Percentiles rank a stretch among this genome's conserved stretches.
These are phyloP conservation scores for Fragum whitleyi DNA, from an alignment of 2,888 invertebrate genomes.

Conservation along the genomic window DNA sequence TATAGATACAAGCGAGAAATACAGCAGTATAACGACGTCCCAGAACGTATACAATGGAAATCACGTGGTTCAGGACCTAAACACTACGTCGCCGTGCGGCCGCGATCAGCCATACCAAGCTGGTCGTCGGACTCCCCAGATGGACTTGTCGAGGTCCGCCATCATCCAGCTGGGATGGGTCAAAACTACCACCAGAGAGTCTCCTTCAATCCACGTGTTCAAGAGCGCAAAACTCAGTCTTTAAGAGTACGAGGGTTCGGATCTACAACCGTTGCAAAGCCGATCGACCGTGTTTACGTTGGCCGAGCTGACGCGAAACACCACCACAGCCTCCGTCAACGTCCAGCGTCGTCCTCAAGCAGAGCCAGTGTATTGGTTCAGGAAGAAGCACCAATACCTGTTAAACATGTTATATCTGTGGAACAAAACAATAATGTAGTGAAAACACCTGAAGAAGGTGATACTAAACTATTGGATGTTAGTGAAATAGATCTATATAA, in stretches of 20 bases:
- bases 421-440: constrained; percentile 62
- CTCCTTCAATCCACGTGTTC: constrained; percentile 49
- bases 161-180: constrained; percentile 40
- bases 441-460: constrained; percentile 32
- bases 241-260: constrained; percentile 31
- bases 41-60: constrained; percentile 59
- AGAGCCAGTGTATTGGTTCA: constrained; percentile 48
- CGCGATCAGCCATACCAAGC: constrained; percentile 51
- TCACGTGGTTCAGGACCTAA: constrained; percentile 33
- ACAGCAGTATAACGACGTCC: constrained; percentile 38
- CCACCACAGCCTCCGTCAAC: constrained; percentile 44
- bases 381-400: constrained; percentile 20
- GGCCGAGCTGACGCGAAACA: constrained; percentile 54
- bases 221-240: constrained; percentile 51
- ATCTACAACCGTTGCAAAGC: constrained; percentile 50
- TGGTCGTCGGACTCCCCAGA: constrained; percentile 41
- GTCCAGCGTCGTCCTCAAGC: constrained; percentile 20
- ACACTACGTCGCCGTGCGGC: constrained; percentile 45
- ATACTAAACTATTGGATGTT: constrained; percentile 54
- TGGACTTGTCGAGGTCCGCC: constrained; percentile 48
- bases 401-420: constrained; percentile 18
- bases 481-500: constrained; percentile 60
- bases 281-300: constrained; percentile 57
- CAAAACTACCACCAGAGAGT: constrained; percentile 36
- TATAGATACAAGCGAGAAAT: constrained; percentile 5